A percentile compares a stretch with the other conserved stretches of the same genome.
Conservation (phyloP, 2,888 invertebrate species). For the Achlya flavicornis region DNA sequence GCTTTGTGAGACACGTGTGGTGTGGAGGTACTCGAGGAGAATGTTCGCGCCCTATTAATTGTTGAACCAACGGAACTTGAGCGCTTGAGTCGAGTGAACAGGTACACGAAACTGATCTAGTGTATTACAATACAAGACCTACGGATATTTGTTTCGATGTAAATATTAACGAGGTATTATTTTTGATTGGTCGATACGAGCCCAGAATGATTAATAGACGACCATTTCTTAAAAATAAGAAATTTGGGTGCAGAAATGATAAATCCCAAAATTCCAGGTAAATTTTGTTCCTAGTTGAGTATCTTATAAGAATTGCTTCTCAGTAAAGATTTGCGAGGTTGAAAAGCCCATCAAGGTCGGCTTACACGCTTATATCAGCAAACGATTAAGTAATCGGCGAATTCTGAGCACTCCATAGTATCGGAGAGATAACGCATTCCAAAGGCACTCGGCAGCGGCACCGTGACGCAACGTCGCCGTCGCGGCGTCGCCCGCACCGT, state of each 20-base stretch:
- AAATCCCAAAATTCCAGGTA: not conserved
- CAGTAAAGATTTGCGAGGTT: not conserved
- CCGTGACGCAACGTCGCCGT: constrained; percentile 49
- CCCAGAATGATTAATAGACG: too few species aligned
- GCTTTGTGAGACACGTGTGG: not conserved
- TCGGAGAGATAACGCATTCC: constrained; percentile 40
- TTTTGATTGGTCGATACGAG: not conserved
- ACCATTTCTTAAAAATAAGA: not conserved
- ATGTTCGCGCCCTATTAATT: not conserved
- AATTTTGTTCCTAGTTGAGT: too few species aligned
- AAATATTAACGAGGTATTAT: not conserved
- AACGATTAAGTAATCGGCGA: constrained; percentile 46
- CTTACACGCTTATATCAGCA: constrained; percentile 28
- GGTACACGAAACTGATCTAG: not conserved
- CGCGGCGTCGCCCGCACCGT: constrained; percentile 31
- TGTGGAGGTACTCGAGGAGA: not conserved
- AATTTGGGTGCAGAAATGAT: not conserved
- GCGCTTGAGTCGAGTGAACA: not conserved
- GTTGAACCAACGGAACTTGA: constrained; percentile 4
- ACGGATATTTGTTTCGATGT: not conserved
- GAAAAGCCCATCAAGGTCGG: constrained; percentile 31
- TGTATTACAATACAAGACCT: not conserved
- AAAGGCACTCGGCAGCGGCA: constrained; percentile 23
- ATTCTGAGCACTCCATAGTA: constrained; percentile 25
- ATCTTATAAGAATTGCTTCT: not conserved